Evolutionary conservation across 1,140 invertebrate species (phyloP).

Genomic region (Brachionus asplanchnoidis): DNA sequence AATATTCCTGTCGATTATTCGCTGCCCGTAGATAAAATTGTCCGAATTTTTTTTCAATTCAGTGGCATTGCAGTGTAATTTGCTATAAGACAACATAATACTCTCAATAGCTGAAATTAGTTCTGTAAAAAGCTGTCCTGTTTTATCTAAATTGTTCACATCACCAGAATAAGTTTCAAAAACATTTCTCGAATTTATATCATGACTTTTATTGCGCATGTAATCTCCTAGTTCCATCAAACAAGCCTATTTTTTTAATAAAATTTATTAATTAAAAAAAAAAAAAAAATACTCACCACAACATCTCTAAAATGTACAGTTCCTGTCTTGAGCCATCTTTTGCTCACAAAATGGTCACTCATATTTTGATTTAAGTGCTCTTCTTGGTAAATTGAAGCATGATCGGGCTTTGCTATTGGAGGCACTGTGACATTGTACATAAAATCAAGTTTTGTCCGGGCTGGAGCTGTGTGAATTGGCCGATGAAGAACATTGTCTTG

Average conservation of each 20-base stretch:
- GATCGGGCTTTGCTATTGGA: not conserved
- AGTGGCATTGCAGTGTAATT: not conserved
- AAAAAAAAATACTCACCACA: not conserved
- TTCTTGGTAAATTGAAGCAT: constrained; percentile 15
- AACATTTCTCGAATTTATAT: constrained; percentile 16
- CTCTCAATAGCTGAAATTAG: constrained; percentile 16
- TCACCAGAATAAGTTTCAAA: not conserved
- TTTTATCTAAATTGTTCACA: not conserved
- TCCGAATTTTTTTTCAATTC: constrained; percentile 19
- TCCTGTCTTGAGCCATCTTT: constrained; percentile 9
- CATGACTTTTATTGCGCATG: constrained; percentile 40
- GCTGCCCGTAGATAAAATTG: not conserved
- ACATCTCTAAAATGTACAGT: not conserved
- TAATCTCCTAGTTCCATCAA: constrained; percentile 29
- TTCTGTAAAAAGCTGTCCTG: not conserved
- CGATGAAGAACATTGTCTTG: constrained; percentile 19
- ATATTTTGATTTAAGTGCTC: not conserved
- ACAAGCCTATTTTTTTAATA: not conserved
- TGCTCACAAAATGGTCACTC: constrained; percentile 37
- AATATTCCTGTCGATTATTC: constrained; percentile 37
- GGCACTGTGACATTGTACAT: not conserved
- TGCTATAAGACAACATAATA: constrained; percentile 2
- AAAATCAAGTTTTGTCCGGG: not conserved
- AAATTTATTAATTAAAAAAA: not conserved
- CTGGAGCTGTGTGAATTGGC: not conserved